phyloP scores from a whole-genome alignment of 2,797 vertebrate species.

The Anas acuta region DNA sequence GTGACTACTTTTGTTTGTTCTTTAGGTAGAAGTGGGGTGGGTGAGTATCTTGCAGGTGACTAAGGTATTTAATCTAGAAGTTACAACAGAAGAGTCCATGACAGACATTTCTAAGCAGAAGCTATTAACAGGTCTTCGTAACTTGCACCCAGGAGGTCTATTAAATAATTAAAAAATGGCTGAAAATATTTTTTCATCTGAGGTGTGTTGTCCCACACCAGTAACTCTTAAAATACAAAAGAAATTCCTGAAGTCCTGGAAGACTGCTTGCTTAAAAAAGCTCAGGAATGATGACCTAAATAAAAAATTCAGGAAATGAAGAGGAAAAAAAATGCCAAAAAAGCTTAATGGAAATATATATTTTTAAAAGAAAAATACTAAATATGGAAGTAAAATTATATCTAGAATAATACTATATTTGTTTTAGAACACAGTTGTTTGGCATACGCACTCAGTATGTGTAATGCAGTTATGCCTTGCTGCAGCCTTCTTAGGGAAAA shows the following conservation, averaged over 20 bases:
- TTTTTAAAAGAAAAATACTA: not conserved
- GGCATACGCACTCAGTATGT: not conserved
- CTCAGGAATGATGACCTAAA: not conserved
- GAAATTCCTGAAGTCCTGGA: not conserved
- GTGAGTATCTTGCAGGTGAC: fast-evolving
- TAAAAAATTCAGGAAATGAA: not conserved
- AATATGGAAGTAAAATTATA: not conserved
- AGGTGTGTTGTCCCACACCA: not conserved
- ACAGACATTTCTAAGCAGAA: not conserved
- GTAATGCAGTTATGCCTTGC: not conserved
- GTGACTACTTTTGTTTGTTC: not conserved
- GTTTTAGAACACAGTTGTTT: not conserved
- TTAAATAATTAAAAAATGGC: not conserved
- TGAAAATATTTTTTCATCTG: not conserved
- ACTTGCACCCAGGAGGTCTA: not conserved
- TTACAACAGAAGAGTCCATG: not conserved
- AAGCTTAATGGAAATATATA: no score
- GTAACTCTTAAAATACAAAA: not conserved
- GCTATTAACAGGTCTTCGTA: not conserved
- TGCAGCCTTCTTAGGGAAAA: not conserved
- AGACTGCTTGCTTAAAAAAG: not conserved
- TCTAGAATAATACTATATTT: not conserved
- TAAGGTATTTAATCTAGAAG: not conserved
- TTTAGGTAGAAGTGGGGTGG: not conserved
- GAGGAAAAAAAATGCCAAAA: no score